phyloP scores from a whole-genome alignment of 2,888 invertebrate species.

The Drosophila mulleri region DNA sequence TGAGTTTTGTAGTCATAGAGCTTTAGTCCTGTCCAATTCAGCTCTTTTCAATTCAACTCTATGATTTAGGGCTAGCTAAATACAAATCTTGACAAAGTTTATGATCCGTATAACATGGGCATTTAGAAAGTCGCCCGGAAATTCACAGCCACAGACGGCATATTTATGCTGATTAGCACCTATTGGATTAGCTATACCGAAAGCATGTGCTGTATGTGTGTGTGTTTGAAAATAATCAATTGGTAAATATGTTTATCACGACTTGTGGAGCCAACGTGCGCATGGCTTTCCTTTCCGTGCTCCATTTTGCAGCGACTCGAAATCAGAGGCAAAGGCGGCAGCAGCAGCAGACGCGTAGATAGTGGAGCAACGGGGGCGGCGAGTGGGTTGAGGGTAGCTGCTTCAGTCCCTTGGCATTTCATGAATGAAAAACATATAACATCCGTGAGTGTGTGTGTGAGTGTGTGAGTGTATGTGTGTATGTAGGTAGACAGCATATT shows the following conservation, averaged over 20 bases:
- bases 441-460: background rate
- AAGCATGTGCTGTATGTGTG: conserved; percentile 42
- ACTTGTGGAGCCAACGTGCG: conserved; percentile 66
- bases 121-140: conserved; percentile 76
- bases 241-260: conserved; percentile 80
- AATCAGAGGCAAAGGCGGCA: conserved; percentile 5
- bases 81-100: conserved; percentile 21
- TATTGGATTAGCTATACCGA: conserved; percentile 56
- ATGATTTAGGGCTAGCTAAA: conserved; percentile 9
- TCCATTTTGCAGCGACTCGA: conserved; percentile 58
- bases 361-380: conserved; percentile 4
- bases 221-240: conserved; percentile 74
- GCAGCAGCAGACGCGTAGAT: background rate
- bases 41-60: background rate
- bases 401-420: conserved; percentile 38
- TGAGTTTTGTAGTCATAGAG: too few relatives aligned
- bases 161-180: conserved; percentile 77
- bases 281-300: conserved; percentile 65
- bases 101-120: conserved; percentile 39
- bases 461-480: conserved; percentile 12
- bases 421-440: conserved; percentile 64
- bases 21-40: background rate
- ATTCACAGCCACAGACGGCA: conserved; percentile 61
- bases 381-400: conserved; percentile 4
- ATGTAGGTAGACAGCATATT: conserved; percentile 40